A percentile compares a stretch with the other conserved stretches of the same genome.
Conservation (phyloP, 2,888 invertebrate genomes). For the Torymus aiolomorphi region DNA sequence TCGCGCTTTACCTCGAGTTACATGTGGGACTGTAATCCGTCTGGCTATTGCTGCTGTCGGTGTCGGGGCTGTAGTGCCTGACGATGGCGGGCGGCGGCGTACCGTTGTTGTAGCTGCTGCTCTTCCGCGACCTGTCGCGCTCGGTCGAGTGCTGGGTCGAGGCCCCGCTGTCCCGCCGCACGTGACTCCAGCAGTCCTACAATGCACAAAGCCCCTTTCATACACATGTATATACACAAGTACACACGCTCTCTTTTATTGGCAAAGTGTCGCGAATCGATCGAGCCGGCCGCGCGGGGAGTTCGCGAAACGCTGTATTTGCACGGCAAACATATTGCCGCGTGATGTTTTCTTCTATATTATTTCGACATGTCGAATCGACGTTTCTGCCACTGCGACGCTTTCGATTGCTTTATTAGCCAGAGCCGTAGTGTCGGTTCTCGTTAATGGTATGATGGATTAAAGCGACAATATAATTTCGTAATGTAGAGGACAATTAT, state of each 20-base stretch:
- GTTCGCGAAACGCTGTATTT: not conserved
- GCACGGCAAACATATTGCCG: not conserved
- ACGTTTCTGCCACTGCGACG: too few relatives aligned
- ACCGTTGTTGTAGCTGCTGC: slow-evolving; percentile 69
- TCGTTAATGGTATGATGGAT: too few relatives aligned
- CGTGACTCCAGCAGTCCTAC: slow-evolving; percentile 74
- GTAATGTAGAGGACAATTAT: too few relatives aligned
- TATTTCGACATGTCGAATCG: too few relatives aligned
- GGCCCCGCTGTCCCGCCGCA: slow-evolving; percentile 84
- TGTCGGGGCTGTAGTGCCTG: slow-evolving; percentile 71
- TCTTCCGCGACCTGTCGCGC: slow-evolving; percentile 70
- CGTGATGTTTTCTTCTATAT: too few relatives aligned
- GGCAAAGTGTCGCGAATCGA: not conserved
- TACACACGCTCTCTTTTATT: not conserved
- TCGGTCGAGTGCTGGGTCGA: slow-evolving; percentile 83
- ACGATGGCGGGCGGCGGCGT: slow-evolving; percentile 69
- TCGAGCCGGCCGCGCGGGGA: not conserved
- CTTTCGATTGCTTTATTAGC: too few relatives aligned
- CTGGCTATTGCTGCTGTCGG: slow-evolving; percentile 73
- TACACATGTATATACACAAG: too few relatives aligned
- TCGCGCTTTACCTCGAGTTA: slow-evolving; percentile 68
- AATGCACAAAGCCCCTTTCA: too few relatives aligned
- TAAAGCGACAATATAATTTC: too few relatives aligned
- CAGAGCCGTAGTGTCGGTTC: too few relatives aligned
- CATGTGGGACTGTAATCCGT: slow-evolving; percentile 73